These are phyloP conservation scores for Cylloceria caligata DNA, from an alignment of 2,888 invertebrate species.

Conservation along the genomic window DNA sequence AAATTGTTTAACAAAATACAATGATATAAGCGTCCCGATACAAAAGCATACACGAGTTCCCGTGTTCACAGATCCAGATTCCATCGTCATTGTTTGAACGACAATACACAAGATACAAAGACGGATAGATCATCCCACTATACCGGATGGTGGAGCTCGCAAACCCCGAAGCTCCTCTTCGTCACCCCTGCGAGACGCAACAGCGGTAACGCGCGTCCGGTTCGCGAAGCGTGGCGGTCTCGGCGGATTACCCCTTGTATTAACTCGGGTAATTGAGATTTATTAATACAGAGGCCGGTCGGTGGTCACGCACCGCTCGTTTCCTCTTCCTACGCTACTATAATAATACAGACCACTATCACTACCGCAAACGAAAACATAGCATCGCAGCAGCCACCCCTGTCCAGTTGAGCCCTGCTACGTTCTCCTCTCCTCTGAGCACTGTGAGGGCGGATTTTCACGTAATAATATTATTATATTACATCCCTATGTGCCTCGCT, in stretches of 20 bases:
- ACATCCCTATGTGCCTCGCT: conserved; percentile 49
- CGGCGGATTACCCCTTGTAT: conserved; percentile 79
- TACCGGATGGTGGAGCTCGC: conserved; percentile 11
- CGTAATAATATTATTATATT: conserved; percentile 70
- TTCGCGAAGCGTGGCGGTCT: conserved; percentile 66
- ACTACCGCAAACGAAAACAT: conserved; percentile 29
- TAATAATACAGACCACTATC: conserved; percentile 51
- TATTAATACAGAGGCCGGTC: conserved; percentile 81
- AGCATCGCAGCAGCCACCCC: conserved; percentile 39
- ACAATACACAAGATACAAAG: conserved; percentile 71
- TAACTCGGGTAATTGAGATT: conserved; percentile 84
- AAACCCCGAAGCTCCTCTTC: conserved; percentile 61
- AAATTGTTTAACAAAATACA: not conserved
- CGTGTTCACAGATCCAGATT: conserved; percentile 9
- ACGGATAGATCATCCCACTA: conserved; percentile 13
- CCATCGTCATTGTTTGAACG: conserved; percentile 73
- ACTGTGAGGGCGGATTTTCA: conserved; percentile 59
- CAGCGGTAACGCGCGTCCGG: conserved; percentile 56
- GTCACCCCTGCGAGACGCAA: conserved; percentile 68
- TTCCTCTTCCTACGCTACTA: conserved; percentile 68
- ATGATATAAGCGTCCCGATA: not conserved
- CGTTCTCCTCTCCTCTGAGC: conserved; percentile 24
- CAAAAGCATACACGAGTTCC: conserved; percentile 13
- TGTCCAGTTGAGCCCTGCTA: conserved; percentile 46
- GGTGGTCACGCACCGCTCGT: conserved; percentile 73